phyloP scores from a whole-genome alignment of 2,113 vertebrate genomes.

The Pituophis catenifer region DNA sequence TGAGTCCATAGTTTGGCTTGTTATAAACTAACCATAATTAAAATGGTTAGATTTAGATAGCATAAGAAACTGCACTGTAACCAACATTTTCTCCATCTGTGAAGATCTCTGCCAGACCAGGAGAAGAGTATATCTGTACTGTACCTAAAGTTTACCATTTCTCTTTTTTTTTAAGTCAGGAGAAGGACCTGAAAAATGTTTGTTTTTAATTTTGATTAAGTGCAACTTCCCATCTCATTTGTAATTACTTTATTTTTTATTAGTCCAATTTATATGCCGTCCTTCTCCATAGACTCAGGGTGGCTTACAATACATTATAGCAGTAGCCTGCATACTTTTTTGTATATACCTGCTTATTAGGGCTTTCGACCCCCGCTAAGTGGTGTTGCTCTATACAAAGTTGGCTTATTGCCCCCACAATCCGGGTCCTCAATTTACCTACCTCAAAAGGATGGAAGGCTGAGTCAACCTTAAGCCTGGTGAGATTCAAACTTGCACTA shows the following conservation, averaged over 20 bases:
- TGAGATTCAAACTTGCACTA: too few species aligned
- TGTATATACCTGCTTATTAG: too few species aligned
- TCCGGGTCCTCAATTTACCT: too few species aligned
- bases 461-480: too few species aligned
- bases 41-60: background rate
- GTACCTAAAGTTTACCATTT: background rate
- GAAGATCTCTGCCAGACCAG: background rate
- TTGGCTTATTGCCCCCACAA: too few species aligned
- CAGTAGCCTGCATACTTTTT: too few species aligned
- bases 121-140: background rate
- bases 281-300: too few species aligned
- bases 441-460: too few species aligned
- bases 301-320: too few species aligned
- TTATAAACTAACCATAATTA: background rate
- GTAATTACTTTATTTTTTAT: background rate
- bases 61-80: background rate
- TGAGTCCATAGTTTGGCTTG: background rate
- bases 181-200: background rate
- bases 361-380: too few species aligned
- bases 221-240: background rate
- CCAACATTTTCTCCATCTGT: background rate
- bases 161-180: background rate
- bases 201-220: background rate
- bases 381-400: too few species aligned
- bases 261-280: too few species aligned